These are phyloP conservation scores for Galeopsomyia nigrocyanea DNA, from an alignment of 2,888 invertebrate genomes.

Conservation along the genomic window DNA sequence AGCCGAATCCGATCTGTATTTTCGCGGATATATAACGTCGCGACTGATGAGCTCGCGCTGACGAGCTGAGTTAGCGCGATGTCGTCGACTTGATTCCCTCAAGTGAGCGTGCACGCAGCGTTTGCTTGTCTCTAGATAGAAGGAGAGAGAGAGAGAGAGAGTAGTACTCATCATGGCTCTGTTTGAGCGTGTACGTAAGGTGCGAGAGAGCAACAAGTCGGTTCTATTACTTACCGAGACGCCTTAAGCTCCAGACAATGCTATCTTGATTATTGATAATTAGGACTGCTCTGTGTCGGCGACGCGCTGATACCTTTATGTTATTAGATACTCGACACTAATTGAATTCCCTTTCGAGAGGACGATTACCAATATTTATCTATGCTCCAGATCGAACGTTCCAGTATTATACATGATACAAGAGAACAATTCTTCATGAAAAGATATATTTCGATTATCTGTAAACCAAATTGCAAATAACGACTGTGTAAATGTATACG, in stretches of 20 bases:
- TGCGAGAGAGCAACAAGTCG: constrained; percentile 44
- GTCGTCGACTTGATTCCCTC: constrained; percentile 1
- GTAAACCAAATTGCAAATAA: no score
- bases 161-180: not conserved
- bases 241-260: constrained; percentile 38
- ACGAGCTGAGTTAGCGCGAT: constrained; percentile 8
- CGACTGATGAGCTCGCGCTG: not conserved
- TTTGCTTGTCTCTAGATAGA: not conserved
- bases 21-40: not conserved
- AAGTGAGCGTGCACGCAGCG: not conserved
- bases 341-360: no score
- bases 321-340: not conserved
- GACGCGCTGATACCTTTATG: constrained; percentile 10
- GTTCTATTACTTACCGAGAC: constrained; percentile 39
- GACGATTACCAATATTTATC: no score
- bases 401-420: no score
- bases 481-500: no score
- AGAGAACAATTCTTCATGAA: no score
- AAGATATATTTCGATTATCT: no score
- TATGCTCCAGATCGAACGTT: no score
- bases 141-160: not conserved
- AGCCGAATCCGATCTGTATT: not conserved
- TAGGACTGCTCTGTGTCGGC: not conserved
- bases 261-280: constrained; percentile 47
- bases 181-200: not conserved